phyloP scores from a whole-genome alignment of 2,113 vertebrate species.

The Apaloderma vittatum region DNA sequence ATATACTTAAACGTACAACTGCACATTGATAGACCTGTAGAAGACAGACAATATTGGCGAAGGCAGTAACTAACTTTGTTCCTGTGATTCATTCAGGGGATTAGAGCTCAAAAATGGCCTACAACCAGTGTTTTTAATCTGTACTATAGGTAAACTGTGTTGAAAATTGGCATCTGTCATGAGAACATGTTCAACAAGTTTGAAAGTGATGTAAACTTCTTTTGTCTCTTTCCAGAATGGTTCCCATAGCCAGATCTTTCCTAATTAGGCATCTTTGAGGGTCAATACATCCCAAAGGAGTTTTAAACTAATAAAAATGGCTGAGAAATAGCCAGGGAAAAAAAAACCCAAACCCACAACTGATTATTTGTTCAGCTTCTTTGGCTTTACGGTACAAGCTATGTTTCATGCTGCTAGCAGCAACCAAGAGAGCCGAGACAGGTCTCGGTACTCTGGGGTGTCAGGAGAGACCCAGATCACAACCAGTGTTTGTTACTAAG shows the following conservation, averaged over 20 bases:
- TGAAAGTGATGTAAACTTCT: not conserved
- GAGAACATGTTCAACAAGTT: not conserved
- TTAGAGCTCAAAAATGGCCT: not conserved
- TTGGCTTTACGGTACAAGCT: not conserved
- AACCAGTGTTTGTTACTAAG: fast-evolving
- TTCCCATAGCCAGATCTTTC: not conserved
- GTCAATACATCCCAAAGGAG: not conserved
- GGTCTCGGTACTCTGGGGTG: not conserved
- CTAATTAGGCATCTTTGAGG: not conserved
- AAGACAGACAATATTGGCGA: not conserved
- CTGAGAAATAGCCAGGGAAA: not conserved
- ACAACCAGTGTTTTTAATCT: not conserved
- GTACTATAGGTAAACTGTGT: not conserved
- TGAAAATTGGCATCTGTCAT: not conserved
- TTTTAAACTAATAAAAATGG: not conserved
- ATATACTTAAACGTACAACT: not conserved
- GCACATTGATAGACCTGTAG: not conserved
- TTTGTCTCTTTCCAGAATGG: not conserved
- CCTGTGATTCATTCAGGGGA: not conserved
- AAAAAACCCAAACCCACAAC: not conserved
- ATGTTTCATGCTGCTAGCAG: not conserved
- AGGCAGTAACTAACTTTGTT: not conserved
- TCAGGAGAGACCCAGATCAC: not conserved
- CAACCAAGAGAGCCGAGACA: not conserved
- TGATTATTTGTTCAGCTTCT: not conserved